Conservation (phyloP, 2,797 vertebrate genomes). For the Epinephelus malabaricus region DNA sequence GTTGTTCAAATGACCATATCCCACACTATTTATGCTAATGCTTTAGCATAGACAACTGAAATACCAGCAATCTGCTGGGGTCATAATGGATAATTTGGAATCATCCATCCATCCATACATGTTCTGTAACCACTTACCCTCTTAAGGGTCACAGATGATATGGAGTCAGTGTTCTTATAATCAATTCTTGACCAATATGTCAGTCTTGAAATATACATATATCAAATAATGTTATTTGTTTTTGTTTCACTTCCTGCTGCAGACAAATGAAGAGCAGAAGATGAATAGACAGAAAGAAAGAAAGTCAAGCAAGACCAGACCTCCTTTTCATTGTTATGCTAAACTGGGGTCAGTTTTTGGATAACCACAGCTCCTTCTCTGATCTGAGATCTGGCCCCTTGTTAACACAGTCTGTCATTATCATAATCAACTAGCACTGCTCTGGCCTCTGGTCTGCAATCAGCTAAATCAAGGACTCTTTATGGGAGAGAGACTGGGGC, state of each 20-base stretch:
- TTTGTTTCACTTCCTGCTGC: constrained; percentile 9
- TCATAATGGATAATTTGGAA: too few relatives aligned
- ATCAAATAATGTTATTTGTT: constrained; percentile 7
- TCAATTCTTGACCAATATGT: neutral
- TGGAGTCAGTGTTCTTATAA: too few relatives aligned
- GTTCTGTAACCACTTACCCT: too few relatives aligned
- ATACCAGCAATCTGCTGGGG: too few relatives aligned
- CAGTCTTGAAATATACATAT: constrained; percentile 6
- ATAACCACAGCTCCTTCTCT: constrained; percentile 34
- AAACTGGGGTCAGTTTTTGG: constrained; percentile 53
- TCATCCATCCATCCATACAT: too few relatives aligned
- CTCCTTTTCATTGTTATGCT: constrained; percentile 42
- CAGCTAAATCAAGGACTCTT: constrained; percentile 62
- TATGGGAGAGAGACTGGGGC: constrained; percentile 10
- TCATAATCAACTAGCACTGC: constrained; percentile 59
- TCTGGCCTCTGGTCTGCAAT: constrained; percentile 62
- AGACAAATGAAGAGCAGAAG: constrained; percentile 16
- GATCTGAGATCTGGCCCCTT: constrained; percentile 53
- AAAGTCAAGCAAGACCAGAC: constrained; percentile 13
- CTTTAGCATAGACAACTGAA: too few relatives aligned
- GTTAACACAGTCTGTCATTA: constrained; percentile 62
- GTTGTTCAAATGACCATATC: neutral
- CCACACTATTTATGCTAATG: too few relatives aligned
- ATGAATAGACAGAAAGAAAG: constrained; percentile 4
- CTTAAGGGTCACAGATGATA: too few relatives aligned